phyloP scores from a whole-genome alignment of 2,797 vertebrate species.

The Yasuhikotakia modesta region DNA sequence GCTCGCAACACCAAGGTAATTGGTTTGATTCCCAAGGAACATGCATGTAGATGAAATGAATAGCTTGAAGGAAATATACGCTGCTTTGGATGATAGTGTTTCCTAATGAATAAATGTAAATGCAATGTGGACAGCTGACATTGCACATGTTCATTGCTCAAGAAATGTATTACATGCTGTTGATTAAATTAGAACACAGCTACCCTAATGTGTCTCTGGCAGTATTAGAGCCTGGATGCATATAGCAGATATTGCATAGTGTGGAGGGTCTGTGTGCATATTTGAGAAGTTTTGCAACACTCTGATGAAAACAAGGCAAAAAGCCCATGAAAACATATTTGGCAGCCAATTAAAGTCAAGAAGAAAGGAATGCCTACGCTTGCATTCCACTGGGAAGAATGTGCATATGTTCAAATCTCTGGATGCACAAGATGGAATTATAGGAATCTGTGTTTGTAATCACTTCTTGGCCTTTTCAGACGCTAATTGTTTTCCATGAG shows the following conservation, averaged over 20 bases:
- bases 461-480: neutral
- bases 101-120: neutral
- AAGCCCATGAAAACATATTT: conserved; percentile 40
- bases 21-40: neutral
- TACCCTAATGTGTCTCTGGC: neutral
- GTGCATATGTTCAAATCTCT: conserved; percentile 32
- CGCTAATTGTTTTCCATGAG: neutral
- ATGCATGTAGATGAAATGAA: neutral
- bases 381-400: conserved; percentile 28
- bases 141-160: too few relatives aligned
- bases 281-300: neutral
- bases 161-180: too few relatives aligned
- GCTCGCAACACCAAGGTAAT: neutral
- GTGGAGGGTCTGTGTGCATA: neutral
- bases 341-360: conserved; percentile 40
- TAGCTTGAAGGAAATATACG: neutral
- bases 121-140: too few relatives aligned
- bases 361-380: conserved; percentile 49
- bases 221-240: neutral
- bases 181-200: neutral
- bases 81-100: neutral
- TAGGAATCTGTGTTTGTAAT: conserved; percentile 4
- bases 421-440: conserved; percentile 2
- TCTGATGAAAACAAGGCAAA: conserved; percentile 41
- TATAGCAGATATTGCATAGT: neutral